Evolutionary conservation across 2,113 vertebrate genomes (phyloP), one percentile per base, ranked within the genome.

Genomic region (Sceloporus tristichus): DNA sequence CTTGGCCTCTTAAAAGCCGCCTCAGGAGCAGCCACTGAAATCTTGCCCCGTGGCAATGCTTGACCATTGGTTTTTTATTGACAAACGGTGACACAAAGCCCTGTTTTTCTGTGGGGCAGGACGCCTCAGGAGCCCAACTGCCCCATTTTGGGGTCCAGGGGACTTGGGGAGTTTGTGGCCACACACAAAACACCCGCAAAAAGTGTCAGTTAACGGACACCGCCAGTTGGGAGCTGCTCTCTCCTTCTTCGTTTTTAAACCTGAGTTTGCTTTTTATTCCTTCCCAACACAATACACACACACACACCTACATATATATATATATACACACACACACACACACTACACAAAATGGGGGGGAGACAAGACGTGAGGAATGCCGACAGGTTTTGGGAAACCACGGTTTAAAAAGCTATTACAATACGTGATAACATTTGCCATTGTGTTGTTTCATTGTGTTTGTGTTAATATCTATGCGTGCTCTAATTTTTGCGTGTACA

Each of bases 121-220:
- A 83, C 84, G 90, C 54, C 66, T 87, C 88, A 90, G 88, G 83
- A 89, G 92, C 88, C 71, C 42, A 83, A 27, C 13, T 62, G 34
- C 90, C 86, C 89, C 89, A 95, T 88, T 94, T 93, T 86, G 93
- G 83, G 91, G 91, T 94, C 94, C 90, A 34, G 91, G 90, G 92
- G 95, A 96, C 92, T 34, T 92, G 95, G 93, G 25, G 93, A 96
- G 94, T 96, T 96, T 90, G 95, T 96, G 94, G 93, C 95, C 91
- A 92, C 6, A 48, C 89, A 82, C 71, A 93, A 48, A 38, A 92
- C 91, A 91, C 93, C 96, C 34, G 34, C 34, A 34, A 34, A 87
- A 89, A 92, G 89, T 93, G 92, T 34, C 94, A 91, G 85, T 84
- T 91, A 93, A 34, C 94, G 94, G 95, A 95, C 94, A 94, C 81